phyloP scores from a whole-genome alignment of 2,797 vertebrate species.

The Sebastes elongatus region DNA sequence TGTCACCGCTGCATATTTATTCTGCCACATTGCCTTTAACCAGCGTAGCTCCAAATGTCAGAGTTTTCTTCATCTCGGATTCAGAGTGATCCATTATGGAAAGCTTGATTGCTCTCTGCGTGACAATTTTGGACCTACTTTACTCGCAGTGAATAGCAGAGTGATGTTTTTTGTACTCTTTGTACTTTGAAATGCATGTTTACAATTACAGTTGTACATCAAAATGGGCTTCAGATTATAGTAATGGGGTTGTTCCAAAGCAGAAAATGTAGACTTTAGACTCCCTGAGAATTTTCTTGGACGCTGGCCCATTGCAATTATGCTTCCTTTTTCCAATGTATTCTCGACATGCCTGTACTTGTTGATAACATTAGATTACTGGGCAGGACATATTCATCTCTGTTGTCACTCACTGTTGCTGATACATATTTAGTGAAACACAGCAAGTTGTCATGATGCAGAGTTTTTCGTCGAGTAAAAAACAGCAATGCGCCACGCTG shows the following conservation, averaged over 20 bases:
- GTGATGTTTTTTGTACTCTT: constrained; percentile 22
- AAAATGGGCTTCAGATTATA: constrained; percentile 2
- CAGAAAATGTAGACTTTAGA: constrained; percentile 9
- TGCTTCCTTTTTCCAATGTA: neutral
- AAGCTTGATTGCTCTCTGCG: constrained; percentile 14
- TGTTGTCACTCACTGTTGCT: neutral
- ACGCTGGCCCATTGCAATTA: constrained; percentile 16
- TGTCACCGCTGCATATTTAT: neutral
- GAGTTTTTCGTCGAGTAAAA: neutral
- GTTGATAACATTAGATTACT: constrained; percentile 11
- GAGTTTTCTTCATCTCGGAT: constrained; percentile 5
- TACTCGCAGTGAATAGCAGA: constrained; percentile 1
- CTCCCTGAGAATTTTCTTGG: constrained; percentile 4
- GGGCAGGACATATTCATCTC: neutral
- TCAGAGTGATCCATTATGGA: constrained; percentile 6
- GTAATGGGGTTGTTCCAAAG: constrained; percentile 21
- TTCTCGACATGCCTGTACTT: neutral
- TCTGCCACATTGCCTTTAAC: constrained; percentile 1
- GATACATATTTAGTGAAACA: constrained; percentile 4
- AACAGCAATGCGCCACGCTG: neutral
- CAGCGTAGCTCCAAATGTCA: neutral
- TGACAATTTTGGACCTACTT: constrained; percentile 32
- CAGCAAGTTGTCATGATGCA: neutral
- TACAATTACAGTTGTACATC: constrained; percentile 4
- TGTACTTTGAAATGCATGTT: constrained; percentile 25